Evolutionary conservation across 1,140 invertebrate genomes (phyloP).

Genomic region (Zaprionus africanus): DNA sequence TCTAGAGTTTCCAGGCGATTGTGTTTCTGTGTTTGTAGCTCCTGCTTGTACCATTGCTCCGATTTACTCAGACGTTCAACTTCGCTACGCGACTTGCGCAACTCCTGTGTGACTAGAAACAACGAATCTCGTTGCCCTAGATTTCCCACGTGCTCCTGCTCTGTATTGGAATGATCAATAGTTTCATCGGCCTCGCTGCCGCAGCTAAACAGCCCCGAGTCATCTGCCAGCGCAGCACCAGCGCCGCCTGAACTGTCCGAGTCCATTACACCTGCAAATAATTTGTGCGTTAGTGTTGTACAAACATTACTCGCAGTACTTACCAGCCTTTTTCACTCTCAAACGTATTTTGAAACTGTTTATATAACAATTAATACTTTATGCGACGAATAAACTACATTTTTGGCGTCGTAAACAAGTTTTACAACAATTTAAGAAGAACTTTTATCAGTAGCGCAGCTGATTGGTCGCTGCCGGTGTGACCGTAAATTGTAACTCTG

Average conservation of each 20-base stretch:
- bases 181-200: constrained; percentile 49
- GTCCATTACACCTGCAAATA: constrained; percentile 48
- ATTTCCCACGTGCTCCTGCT: neutral
- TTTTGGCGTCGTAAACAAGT: constrained; percentile 47
- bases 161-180: constrained; percentile 27
- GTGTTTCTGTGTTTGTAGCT: constrained; percentile 68
- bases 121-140: constrained; percentile 32
- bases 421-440: constrained; percentile 44
- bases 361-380: neutral
- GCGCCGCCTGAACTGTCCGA: constrained; percentile 32
- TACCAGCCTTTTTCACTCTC: neutral
- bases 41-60: constrained; percentile 80
- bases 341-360: neutral
- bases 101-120: constrained; percentile 62
- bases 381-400: constrained; percentile 46
- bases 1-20: constrained; percentile 72
- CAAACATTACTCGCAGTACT: neutral
- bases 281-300: neutral
- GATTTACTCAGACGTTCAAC: constrained; percentile 75
- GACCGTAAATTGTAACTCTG: neutral
- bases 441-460: constrained; percentile 46
- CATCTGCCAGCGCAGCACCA: constrained; percentile 51
- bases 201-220: constrained; percentile 67
- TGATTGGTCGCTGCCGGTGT: constrained; percentile 42
- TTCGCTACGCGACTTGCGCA: constrained; percentile 69